These are phyloP conservation scores for Gerris buenoi DNA, from an alignment of 1,140 invertebrate species.

Conservation along the genomic window DNA sequence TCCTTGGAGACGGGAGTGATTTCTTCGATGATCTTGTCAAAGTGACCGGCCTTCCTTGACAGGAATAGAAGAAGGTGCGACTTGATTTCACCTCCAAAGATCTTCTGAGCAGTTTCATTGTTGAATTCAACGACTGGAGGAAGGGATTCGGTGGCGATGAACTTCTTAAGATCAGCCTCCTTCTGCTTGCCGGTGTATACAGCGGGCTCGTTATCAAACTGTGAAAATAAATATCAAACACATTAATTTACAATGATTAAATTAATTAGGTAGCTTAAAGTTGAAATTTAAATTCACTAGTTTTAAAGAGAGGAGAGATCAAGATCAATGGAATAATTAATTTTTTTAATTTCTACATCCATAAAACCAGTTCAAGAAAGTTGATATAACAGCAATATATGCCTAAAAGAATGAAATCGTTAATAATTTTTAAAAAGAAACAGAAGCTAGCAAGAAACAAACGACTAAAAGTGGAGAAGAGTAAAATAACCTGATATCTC, in stretches of 20 bases:
- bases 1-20: constrained; percentile 67
- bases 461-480: too few relatives aligned
- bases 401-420: too few relatives aligned
- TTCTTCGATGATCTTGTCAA: constrained; percentile 58
- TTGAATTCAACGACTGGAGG: constrained; percentile 95
- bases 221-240: constrained; percentile 30
- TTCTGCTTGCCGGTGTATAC: constrained; percentile 51
- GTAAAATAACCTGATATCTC: too few relatives aligned
- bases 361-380: too few relatives aligned
- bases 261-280: constrained; percentile 1
- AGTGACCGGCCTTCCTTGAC: constrained; percentile 72
- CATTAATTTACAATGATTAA: background rate
- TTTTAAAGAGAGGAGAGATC: too few relatives aligned
- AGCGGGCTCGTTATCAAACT: constrained; percentile 87
- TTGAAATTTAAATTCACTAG: constrained; percentile 6
- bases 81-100: constrained; percentile 96
- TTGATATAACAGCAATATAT: too few relatives aligned
- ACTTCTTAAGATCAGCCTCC: constrained; percentile 47
- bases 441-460: too few relatives aligned
- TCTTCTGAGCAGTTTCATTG: constrained; percentile 90
- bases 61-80: constrained; percentile 89
- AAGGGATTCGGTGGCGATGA: constrained; percentile 70
- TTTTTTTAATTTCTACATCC: too few relatives aligned
- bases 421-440: too few relatives aligned
- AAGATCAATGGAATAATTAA: too few relatives aligned